These are phyloP conservation scores for Urocolius indicus DNA, from an alignment of 2,113 vertebrate species.

Conservation along the genomic window DNA sequence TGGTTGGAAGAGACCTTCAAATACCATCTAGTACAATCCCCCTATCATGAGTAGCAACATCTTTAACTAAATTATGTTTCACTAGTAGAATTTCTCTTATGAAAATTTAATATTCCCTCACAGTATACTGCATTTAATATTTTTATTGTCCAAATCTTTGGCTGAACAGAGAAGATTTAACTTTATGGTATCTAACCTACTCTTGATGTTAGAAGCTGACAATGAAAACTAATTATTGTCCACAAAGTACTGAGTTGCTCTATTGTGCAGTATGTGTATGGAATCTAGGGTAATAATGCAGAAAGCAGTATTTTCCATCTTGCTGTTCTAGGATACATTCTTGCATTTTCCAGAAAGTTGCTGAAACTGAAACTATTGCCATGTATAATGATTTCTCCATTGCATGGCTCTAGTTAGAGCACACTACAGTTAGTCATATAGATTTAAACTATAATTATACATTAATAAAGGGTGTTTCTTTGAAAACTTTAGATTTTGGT, in stretches of 20 bases:
- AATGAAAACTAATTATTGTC: background rate
- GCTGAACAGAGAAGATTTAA: background rate
- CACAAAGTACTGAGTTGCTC: background rate
- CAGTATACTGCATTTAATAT: background rate
- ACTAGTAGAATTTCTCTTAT: background rate
- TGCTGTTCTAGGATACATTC: background rate
- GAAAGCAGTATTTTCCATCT: background rate
- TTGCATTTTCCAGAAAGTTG: background rate
- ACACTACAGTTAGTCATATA: background rate
- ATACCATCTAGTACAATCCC: rapidly evolving
- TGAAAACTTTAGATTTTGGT: background rate
- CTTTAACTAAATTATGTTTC: background rate
- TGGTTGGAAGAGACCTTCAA: background rate
- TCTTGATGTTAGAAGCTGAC: background rate
- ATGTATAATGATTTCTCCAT: background rate
- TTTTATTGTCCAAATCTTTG: background rate
- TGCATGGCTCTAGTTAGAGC: background rate
- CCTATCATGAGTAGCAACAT: background rate
- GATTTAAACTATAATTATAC: background rate
- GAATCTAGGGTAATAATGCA: background rate
- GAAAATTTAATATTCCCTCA: background rate
- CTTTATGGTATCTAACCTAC: background rate
- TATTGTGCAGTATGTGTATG: background rate
- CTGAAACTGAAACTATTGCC: background rate
- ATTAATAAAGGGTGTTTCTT: background rate